Conservation (phyloP, 2,113 vertebrate species). For the Calyptommatus sinebrachiatus region DNA sequence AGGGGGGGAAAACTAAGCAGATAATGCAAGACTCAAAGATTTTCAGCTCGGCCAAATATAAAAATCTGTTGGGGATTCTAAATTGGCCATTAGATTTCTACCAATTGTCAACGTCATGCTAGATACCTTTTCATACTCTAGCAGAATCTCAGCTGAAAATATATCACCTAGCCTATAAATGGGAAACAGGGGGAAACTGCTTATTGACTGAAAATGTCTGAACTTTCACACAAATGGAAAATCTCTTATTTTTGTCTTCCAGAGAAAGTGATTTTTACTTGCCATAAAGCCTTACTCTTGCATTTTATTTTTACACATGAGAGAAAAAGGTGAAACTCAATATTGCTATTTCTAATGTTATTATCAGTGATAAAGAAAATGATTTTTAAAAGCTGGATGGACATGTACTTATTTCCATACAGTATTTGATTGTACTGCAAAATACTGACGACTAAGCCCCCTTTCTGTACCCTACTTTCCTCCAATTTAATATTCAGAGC, state of each 20-base stretch:
- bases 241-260: slow-evolving; percentile 10
- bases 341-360: background rate
- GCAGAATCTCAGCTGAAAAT: slow-evolving; percentile 33
- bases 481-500: background rate
- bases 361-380: background rate
- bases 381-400: background rate
- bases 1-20: slow-evolving; percentile 22
- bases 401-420: too few species aligned
- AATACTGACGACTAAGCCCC: background rate
- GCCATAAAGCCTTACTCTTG: background rate
- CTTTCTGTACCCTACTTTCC: background rate
- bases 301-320: slow-evolving; percentile 13
- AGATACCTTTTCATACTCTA: slow-evolving; percentile 25
- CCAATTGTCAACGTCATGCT: slow-evolving; percentile 17
- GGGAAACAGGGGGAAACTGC: background rate
- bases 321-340: background rate
- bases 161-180: slow-evolving; percentile 7
- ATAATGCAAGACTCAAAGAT: background rate
- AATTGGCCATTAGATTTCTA: slow-evolving; percentile 29
- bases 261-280: slow-evolving; percentile 31
- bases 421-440: background rate
- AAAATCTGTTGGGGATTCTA: slow-evolving; percentile 23
- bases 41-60: slow-evolving; percentile 38
- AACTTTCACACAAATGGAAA: slow-evolving; percentile 25
- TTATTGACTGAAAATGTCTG: slow-evolving; percentile 23